Conservation (phyloP, 2,797 vertebrate species). For the Syncerus caffer region DNA sequence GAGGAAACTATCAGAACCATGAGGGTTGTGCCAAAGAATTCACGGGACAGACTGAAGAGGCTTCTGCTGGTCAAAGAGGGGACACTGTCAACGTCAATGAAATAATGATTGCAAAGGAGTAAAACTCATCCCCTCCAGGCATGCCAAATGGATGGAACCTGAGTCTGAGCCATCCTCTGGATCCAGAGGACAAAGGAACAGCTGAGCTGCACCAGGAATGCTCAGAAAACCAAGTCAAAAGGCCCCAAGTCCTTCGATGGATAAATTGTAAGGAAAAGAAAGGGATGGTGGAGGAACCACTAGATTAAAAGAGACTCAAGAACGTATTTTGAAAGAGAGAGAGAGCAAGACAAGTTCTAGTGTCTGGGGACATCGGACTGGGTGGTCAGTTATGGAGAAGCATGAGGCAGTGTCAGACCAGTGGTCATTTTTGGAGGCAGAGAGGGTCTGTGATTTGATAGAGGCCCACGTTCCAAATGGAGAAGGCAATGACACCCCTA, state of each 20-base stretch:
- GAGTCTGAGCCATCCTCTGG: background rate
- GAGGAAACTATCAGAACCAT: background rate
- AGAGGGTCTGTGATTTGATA: background rate
- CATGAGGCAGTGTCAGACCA: background rate
- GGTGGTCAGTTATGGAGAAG: background rate
- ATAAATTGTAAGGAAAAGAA: background rate
- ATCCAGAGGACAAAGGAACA: background rate
- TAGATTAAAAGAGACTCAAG: background rate
- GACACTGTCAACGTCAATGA: background rate
- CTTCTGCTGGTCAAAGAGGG: background rate
- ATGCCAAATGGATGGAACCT: background rate
- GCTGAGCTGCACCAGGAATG: too few species aligned
- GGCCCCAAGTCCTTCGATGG: background rate
- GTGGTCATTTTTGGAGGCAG: background rate
- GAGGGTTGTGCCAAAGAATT: background rate
- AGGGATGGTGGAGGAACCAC: too few species aligned
- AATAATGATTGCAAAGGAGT: background rate
- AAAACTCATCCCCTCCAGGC: background rate
- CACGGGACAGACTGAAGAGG: background rate
- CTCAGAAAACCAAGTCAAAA: background rate
- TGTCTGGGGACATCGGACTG: fast-evolving
- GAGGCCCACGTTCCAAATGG: too few species aligned
- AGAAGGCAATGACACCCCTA: too few species aligned
- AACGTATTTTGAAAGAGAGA: background rate
- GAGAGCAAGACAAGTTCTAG: background rate